Base-by-base conservation (phyloP, 2,113 vertebrate species). In the Bubo scandiacus region DNA sequence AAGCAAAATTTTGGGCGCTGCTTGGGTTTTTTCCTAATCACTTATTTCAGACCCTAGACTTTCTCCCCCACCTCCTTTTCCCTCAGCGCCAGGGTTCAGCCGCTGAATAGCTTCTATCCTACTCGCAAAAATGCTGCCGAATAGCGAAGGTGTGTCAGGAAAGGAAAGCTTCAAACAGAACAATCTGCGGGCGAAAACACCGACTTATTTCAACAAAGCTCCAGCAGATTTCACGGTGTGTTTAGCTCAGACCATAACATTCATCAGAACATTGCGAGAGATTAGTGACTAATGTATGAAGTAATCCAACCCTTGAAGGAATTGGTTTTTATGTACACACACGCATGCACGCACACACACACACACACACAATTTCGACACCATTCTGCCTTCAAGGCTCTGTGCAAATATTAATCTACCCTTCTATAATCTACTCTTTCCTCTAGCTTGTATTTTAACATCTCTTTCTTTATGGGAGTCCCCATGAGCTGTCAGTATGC, bases 211-310 rank as follows among this genome's bases (percentile, higher is more conserved):
- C 92, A 82, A 27, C 91, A 47, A 49, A 90, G 86, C 89, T 85
- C 70, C 40, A 55, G 67, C 81, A 94, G 91, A 97, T 97, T 97
- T 96, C 94, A 97, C 71, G 84, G 71, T 52, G 36, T 59, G 86
- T 96, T 96, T 95, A 96, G 84, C 54, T 88, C 94, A 95, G 90
- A 96, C 94, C 91, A 70, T 95, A 95, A 95, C 89, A 95, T 94
- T 61, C 91, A 95, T 94, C 94, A 89, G 80, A 94, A 94, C 89
- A 70, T 54, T 85, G 96, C 27, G 19, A 96, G 95, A 97, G 92
- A 95, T 94, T 94, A 97, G 94, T 96, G 95, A 95, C 94, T 97
- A 95, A 97, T 88, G 93, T 92, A 90, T 94, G 94, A 94, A 96
- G 95, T 97, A 96, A 97, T 96, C 90, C 97, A 95, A 10, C 89